phyloP scores from a whole-genome alignment of 2,888 invertebrate genomes.

The Iselma pallidipennis region DNA sequence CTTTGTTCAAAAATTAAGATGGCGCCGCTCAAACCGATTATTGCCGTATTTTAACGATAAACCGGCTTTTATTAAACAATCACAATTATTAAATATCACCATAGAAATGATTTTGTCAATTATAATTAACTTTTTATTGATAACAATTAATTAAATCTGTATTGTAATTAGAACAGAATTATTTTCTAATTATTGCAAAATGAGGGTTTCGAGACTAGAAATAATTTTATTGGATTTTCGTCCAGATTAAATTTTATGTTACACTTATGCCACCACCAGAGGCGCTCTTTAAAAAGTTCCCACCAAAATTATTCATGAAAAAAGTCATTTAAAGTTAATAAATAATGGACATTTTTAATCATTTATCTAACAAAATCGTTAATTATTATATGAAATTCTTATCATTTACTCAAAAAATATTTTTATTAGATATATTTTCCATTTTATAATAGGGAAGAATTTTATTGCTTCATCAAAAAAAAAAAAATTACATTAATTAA shows the following conservation, averaged over 20 bases:
- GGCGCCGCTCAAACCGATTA: conserved; percentile 70
- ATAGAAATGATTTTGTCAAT: conserved; percentile 30
- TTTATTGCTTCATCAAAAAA: too few relatives aligned
- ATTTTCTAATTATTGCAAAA: conserved; percentile 54
- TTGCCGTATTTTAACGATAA: conserved; percentile 54
- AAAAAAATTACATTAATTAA: too few relatives aligned
- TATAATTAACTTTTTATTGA: conserved; percentile 21
- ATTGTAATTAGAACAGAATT: conserved; percentile 34
- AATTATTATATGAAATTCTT: too few relatives aligned
- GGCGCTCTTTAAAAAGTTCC: conserved; percentile 41
- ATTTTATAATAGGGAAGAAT: too few relatives aligned
- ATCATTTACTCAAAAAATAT: too few relatives aligned
- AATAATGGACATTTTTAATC: conserved; percentile 17
- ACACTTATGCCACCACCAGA: conserved; percentile 49
- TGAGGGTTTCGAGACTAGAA: conserved; percentile 72
- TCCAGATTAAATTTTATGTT: conserved; percentile 46
- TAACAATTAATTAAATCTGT: neutral
- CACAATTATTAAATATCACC: conserved; percentile 17
- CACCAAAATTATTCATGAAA: conserved; percentile 19
- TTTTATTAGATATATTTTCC: too few relatives aligned
- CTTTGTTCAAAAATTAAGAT: conserved; percentile 83
- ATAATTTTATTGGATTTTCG: conserved; percentile 47
- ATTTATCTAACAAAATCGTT: neutral
- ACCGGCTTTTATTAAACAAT: conserved; percentile 39
- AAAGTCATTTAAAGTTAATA: conserved; percentile 1